A percentile compares a stretch with the other conserved stretches of the same genome.
Evolutionary conservation across 2,113 vertebrate species (phyloP).

Genomic region (Carlito syrichta): DNA sequence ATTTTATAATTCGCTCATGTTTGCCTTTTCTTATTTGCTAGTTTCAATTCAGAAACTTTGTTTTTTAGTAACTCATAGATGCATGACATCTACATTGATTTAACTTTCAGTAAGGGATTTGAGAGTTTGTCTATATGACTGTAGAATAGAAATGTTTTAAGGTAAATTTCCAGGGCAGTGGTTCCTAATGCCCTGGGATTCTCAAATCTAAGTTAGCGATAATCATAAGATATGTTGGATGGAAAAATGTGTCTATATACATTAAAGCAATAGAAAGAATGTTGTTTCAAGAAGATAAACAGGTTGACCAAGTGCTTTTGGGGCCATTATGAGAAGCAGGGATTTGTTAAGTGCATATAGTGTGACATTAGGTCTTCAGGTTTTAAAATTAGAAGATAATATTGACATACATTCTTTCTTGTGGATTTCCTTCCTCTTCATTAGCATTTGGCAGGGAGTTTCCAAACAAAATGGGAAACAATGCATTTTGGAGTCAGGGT

Average conservation of each 20-base stretch:
- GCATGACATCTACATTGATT: not conserved
- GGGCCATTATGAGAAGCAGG: not conserved
- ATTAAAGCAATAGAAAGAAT: constrained; percentile 9
- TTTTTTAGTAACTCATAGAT: constrained; percentile 23
- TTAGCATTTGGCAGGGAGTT: constrained; percentile 26
- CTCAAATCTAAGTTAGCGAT: not conserved
- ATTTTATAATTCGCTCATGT: constrained; percentile 15
- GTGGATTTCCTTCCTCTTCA: not conserved
- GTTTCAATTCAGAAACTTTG: not conserved
- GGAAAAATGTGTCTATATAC: not conserved
- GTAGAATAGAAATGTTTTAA: constrained; percentile 25
- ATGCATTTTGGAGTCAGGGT: not conserved
- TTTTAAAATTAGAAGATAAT: constrained; percentile 21
- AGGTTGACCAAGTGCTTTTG: not conserved
- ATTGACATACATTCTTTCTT: not conserved
- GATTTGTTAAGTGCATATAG: not conserved
- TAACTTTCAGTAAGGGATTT: not conserved
- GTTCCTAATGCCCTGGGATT: not conserved
- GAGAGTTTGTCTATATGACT: not conserved
- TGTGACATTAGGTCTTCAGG: not conserved
- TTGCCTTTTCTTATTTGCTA: constrained; percentile 30
- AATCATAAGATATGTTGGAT: not conserved
- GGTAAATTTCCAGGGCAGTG: constrained; percentile 31
- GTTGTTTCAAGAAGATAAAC: constrained; percentile 2
- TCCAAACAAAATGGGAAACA: not conserved